These are phyloP conservation scores for Noctilio leporinus DNA, from an alignment of 2,113 vertebrate species.

Conservation along the genomic window DNA sequence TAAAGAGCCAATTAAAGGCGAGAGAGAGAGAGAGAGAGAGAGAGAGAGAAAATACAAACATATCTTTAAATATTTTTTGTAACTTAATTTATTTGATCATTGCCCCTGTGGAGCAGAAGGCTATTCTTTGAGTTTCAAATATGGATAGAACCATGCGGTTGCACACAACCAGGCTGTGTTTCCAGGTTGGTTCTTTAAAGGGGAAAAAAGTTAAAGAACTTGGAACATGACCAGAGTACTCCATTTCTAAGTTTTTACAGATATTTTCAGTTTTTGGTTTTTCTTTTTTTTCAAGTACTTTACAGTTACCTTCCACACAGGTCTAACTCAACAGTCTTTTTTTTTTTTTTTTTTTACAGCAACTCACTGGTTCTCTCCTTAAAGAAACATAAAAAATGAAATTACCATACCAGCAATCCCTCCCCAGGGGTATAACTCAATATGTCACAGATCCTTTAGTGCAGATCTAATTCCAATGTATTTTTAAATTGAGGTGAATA, in stretches of 20 bases:
- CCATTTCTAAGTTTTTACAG: neutral
- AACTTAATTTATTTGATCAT: neutral
- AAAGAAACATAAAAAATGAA: conserved; percentile 52
- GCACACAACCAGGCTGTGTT: rapidly evolving
- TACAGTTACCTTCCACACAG: neutral
- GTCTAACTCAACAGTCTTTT: neutral
- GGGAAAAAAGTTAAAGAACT: neutral
- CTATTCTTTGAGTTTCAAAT: neutral
- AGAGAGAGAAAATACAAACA: neutral
- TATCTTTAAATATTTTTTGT: neutral
- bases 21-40: neutral
- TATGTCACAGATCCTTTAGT: neutral
- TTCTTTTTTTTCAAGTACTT: neutral
- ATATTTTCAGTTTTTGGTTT: neutral
- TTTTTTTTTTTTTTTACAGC: too few species aligned
- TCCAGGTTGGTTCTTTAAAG: neutral
- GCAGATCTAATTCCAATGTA: neutral
- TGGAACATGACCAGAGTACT: neutral
- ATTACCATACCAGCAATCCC: neutral
- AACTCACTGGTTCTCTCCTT: neutral
- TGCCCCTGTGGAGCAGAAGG: too few species aligned
- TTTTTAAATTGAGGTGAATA: conserved; percentile 19
- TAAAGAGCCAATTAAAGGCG: neutral
- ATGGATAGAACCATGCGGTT: neutral
- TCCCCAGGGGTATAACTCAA: neutral